Evolutionary conservation across 2,888 invertebrate species (phyloP), one percentile per base, ranked within the genome.

Genomic region (Chrysotoxum bicinctum): DNA sequence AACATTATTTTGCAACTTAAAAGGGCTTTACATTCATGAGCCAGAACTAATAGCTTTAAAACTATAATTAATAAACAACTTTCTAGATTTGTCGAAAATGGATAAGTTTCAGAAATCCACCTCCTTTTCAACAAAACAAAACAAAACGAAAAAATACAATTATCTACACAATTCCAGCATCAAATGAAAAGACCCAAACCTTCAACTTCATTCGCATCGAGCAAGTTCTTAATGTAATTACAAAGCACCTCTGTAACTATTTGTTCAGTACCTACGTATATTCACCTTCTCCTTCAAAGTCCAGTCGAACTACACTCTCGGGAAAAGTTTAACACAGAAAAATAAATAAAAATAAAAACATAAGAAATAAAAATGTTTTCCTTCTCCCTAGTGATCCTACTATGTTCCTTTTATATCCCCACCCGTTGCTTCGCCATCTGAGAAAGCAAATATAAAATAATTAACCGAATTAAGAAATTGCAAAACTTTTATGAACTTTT

Each of bases 401-500:
- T n/a, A n/a, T n/a, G 21, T 14, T 62, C n/a, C 26, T 26, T 14
- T 14, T 50, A 50, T 2, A 50, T 2, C 2, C 26, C 9, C 26
- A 9, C 8, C 1, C 26, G 23, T 40, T 19, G 10, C 14, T 32
- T 14, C 8, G 6, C 73, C 52, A 66, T 64, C 72, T 32, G 64
- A 64, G 70, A 45, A 70, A 80, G 48, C 84, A 80, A 85, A 85
- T 85, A 85, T 80, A 80, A 85, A 85, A 85, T 85, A 85, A 85
- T 85, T 85, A 85, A 85, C 85, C 76, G 81, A 85, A 85, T 85
- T 85, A 85, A 85, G 85, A 85, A 85, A 85, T 85, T 85, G 85
- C 81, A 77, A 81, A 85, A 85, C 62, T 85, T 85, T 62, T 77
- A 62, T 81, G 76, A 85, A 85, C 81, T 85, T 85, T 85, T 81